phyloP scores from a whole-genome alignment of 2,888 invertebrate species.

The Tenthredo livida region DNA sequence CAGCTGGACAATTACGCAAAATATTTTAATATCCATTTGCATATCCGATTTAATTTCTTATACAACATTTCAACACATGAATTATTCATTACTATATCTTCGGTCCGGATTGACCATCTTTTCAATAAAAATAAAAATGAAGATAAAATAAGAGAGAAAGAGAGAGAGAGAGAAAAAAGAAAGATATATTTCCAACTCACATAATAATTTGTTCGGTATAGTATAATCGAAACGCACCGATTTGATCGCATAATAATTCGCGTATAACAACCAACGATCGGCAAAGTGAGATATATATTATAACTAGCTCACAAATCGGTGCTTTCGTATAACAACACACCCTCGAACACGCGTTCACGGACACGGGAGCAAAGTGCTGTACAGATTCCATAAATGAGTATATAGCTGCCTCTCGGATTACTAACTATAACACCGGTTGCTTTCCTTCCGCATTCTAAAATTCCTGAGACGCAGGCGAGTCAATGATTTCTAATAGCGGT shows the following conservation, averaged over 20 bases:
- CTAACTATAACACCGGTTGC: constrained; percentile 68
- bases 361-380: constrained; percentile 28
- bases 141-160: not conserved
- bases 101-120: not conserved
- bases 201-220: not conserved
- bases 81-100: not conserved
- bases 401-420: constrained; percentile 62
- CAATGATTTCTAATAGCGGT: constrained; percentile 69
- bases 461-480: constrained; percentile 64
- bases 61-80: not conserved
- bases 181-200: not conserved
- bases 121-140: not conserved
- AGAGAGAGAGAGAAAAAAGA: not conserved
- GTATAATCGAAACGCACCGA: not conserved
- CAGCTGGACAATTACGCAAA: constrained; percentile 9
- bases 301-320: not conserved
- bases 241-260: not conserved
- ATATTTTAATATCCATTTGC: not conserved
- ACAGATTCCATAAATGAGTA: constrained; percentile 35
- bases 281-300: constrained; percentile 11
- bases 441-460: constrained; percentile 75
- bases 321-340: constrained; percentile 18
- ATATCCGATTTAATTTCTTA: not conserved
- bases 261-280: not conserved
- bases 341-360: constrained; percentile 23